Evolutionary conservation across 1,140 invertebrate genomes (phyloP), one percentile per base, ranked within the genome.

Genomic region (Drosophila chauvacae): DNA sequence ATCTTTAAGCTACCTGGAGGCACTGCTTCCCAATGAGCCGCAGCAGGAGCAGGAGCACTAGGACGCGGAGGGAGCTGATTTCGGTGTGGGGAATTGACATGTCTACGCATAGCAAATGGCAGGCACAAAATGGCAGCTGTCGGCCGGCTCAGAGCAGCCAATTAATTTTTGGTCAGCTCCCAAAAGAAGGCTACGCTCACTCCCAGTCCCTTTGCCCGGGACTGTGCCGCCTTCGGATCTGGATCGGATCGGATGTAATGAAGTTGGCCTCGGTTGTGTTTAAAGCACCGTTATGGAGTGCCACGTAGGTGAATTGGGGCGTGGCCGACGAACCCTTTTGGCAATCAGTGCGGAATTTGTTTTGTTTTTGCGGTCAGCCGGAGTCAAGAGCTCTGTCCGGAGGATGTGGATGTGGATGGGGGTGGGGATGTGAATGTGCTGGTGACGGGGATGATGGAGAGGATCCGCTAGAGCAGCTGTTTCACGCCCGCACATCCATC

Each of bases 1-100:
- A 88, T 88, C 85, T 88, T 88, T 90, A 90, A 84, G 84, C 85
- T 77, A 71, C 75, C 75, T 78, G 75, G 41, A 72, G 39, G 74
- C 55, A 30, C 28, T 59, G 72, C 26, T 23, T 30, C 42, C 18
- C n/a, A 28, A 59, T 13, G n/a, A 58, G 41, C 62, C 26, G 42
- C n/a, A 26, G 13, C 13, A 35, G 26, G 41, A 41, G 16, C 30
- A 18, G 39, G 20, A 48, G 23, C 23, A 3, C 23, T 3, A 26
- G 61, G 20, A 4, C 14, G 37, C 4, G 16, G 45, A n/a, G 37
- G 30, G 48, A 33, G 56, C 30, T 26, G 56, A 26, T 61, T 61
- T 33, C 39, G 57, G 65, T 9, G n/a, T 55, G 62, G 57, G 62
- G 53, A 65, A 77, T 80, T 78, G 84, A 81, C 85, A 90, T 90